Evolutionary conservation across 2,888 invertebrate species (phyloP).

Genomic region (Nephrotoma guestfalica): DNA sequence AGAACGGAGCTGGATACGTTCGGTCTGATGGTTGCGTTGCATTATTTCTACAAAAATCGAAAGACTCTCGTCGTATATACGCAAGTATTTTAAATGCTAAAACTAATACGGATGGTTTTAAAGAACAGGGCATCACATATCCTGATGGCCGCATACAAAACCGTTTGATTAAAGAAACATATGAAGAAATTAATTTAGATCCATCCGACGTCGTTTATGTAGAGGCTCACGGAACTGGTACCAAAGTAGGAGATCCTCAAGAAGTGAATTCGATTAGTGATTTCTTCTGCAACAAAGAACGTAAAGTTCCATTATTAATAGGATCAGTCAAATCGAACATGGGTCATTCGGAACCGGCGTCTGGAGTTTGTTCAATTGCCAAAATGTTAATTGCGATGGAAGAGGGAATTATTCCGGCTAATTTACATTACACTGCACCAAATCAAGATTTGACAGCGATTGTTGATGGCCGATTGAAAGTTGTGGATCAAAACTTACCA

Average conservation of each 20-base stretch:
- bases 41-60: conserved; percentile 66
- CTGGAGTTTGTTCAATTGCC: conserved; percentile 79
- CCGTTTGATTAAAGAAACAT: conserved; percentile 69
- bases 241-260: conserved; percentile 96
- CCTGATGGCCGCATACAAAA: conserved; percentile 72
- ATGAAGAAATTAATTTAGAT: conserved; percentile 64
- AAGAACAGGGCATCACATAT: conserved; percentile 80
- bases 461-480: conserved; percentile 76
- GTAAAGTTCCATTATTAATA: conserved; percentile 66
- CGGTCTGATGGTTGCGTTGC: conserved; percentile 78
- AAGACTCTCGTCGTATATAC: conserved; percentile 63
- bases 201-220: conserved; percentile 79
- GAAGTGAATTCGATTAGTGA: conserved; percentile 92
- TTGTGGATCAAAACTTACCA: conserved; percentile 65
- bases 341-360: conserved; percentile 94
- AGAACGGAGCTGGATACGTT: conserved; percentile 80
- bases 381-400: conserved; percentile 92
- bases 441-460: conserved; percentile 88
- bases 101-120: conserved; percentile 85
- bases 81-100: conserved; percentile 77
- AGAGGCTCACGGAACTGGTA: conserved; percentile 98
- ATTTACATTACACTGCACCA: conserved; percentile 76
- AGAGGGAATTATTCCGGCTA: conserved; percentile 71
- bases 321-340: conserved; percentile 98
- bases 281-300: conserved; percentile 71